Evolutionary conservation across 2,888 invertebrate species (phyloP).

Genomic region (Taphrorychus bicolor): DNA sequence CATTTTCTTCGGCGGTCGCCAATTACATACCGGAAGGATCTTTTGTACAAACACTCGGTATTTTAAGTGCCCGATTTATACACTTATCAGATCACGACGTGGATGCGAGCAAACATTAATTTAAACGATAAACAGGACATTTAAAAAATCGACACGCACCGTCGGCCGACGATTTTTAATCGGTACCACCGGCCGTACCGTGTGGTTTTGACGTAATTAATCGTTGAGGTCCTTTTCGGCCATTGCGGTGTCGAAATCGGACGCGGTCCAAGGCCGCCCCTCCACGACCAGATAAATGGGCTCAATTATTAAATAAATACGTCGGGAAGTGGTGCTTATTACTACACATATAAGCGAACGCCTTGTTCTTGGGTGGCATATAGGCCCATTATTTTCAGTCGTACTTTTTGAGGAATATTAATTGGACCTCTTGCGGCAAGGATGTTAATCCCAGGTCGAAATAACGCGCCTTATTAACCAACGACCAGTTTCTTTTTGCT

Average conservation of each 20-base stretch:
- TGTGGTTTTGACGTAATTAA: slow-evolving; percentile 33
- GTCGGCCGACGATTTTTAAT: slow-evolving; percentile 27
- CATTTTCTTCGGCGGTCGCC: not conserved
- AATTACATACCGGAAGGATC: slow-evolving; percentile 1
- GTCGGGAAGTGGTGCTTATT: slow-evolving; percentile 23
- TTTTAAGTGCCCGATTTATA: slow-evolving; percentile 15
- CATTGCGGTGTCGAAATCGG: slow-evolving; percentile 24
- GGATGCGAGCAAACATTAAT: slow-evolving; percentile 18
- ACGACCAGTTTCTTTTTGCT: not conserved
- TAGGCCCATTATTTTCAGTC: not conserved
- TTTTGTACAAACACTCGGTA: slow-evolving; percentile 13
- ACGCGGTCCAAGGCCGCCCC: slow-evolving; percentile 24
- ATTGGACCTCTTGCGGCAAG: not conserved
- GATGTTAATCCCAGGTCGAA: not conserved
- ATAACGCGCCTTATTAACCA: not conserved
- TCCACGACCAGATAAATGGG: slow-evolving; percentile 26
- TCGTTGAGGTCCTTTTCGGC: slow-evolving; percentile 34
- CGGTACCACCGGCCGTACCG: slow-evolving; percentile 17
- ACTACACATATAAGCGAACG: not conserved
- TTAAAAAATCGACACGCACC: slow-evolving; percentile 31
- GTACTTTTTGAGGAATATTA: not conserved
- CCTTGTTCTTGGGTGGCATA: slow-evolving; percentile 20
- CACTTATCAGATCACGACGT: slow-evolving; percentile 17
- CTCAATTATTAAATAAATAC: slow-evolving; percentile 34
- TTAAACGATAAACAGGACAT: slow-evolving; percentile 24